A percentile compares a stretch with the other conserved stretches of the same genome.
These are phyloP conservation scores for Clitarchus hookeri DNA, from an alignment of 2,888 invertebrate genomes.

Conservation along the genomic window DNA sequence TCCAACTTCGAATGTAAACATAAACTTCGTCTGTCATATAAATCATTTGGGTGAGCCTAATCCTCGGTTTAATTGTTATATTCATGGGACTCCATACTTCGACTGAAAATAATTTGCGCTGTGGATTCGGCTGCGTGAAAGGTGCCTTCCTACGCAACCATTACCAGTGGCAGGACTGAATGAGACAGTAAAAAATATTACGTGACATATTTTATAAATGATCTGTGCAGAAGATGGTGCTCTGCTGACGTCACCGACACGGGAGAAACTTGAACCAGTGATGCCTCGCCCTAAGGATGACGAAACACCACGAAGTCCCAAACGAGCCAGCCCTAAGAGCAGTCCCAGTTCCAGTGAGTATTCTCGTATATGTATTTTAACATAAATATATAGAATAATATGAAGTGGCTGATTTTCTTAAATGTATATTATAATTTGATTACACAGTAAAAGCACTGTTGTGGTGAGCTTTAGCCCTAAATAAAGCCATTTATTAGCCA, in stretches of 20 bases:
- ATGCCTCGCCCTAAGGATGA: conserved; percentile 64
- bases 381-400: background rate
- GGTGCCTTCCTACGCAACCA: too few species aligned
- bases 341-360: conserved; percentile 57
- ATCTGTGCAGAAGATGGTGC: conserved; percentile 63
- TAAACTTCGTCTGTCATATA: too few species aligned
- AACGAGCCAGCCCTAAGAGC: conserved; percentile 64
- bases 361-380: background rate
- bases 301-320: conserved; percentile 56
- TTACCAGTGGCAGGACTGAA: too few species aligned
- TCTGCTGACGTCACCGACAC: conserved; percentile 69
- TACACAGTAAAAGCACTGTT: too few species aligned
- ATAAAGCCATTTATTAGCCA: too few species aligned
- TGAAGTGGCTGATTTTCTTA: background rate
- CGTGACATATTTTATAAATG: background rate
- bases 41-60: too few species aligned
- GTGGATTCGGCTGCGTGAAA: too few species aligned
- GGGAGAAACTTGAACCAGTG: conserved; percentile 72
- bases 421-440: background rate
- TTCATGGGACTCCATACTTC: too few species aligned
- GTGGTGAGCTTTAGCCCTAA: too few species aligned
- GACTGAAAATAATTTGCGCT: too few species aligned
- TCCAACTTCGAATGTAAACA: too few species aligned
- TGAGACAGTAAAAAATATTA: background rate
- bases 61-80: too few species aligned